Conservation (phyloP, 2,797 vertebrate species). For the Lagorchestes hirsutus region DNA sequence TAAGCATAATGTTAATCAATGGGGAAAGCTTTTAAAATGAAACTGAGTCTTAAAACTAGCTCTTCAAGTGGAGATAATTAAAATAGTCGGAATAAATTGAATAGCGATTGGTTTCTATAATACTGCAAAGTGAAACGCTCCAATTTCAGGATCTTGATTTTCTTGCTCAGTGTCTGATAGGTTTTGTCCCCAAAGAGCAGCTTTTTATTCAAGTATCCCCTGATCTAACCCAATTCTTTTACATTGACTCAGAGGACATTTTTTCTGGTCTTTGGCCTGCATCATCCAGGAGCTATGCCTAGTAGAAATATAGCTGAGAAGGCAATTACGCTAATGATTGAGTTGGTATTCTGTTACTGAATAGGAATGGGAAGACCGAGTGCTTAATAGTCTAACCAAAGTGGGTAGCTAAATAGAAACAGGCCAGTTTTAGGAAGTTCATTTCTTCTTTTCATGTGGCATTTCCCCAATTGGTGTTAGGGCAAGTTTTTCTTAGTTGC, state of each 20-base stretch:
- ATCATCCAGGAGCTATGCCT: background rate
- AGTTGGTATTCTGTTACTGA: constrained; percentile 53
- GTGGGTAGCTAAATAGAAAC: constrained; percentile 42
- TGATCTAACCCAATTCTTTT: constrained; percentile 28
- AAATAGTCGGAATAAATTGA: constrained; percentile 48
- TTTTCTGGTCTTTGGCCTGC: constrained; percentile 55
- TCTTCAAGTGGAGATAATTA: constrained; percentile 53
- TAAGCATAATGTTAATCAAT: constrained; percentile 50
- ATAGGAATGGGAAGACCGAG: constrained; percentile 25
- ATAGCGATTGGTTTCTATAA: constrained; percentile 38
- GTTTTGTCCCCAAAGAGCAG: constrained; percentile 42
- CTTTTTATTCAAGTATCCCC: constrained; percentile 38
- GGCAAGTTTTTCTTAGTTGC: background rate
- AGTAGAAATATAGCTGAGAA: constrained; percentile 16
- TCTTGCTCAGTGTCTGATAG: background rate
- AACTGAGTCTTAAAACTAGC: constrained; percentile 24
- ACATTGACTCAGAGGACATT: constrained; percentile 26
- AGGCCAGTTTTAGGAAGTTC: constrained; percentile 22
- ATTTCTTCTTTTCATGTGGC: constrained; percentile 17
- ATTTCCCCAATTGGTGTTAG: constrained; percentile 14
- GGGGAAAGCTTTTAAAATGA: constrained; percentile 51
- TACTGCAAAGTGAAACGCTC: constrained; percentile 54
- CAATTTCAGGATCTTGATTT: constrained; percentile 7
- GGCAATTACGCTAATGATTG: constrained; percentile 40
- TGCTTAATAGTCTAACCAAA: constrained; percentile 45